Evolutionary conservation across 2,113 vertebrate genomes (phyloP), one percentile per base, ranked within the genome.

Genomic region (Himantopus leucocephalus): DNA sequence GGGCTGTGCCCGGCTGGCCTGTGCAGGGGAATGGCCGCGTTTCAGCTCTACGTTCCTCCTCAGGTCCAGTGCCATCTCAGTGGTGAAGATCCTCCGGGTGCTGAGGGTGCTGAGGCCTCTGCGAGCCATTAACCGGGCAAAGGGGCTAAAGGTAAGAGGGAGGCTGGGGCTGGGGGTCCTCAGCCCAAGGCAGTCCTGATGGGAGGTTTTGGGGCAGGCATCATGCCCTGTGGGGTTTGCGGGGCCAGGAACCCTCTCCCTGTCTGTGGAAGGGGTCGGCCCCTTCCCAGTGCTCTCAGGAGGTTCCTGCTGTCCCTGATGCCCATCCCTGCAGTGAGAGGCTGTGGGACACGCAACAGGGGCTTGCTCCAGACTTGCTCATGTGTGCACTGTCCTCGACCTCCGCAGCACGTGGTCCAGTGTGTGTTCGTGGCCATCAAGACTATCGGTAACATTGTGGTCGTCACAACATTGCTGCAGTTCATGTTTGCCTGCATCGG

Each of bases 401-500:
- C 41, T 87, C 88, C n/a, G 8, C 98, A 99, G 99, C 99, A 99
- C 3, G 99, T 99, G 92, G 99, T 99, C 72, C 99, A 99, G 95
- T 99, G 99, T 1, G 98, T 99, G 89, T 99, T 99, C 8, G 99
- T 99, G 92, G 99, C 99, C 95, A 99, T 99, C 96, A 99, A 99
- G 98, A 99, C 99, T 20, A 99, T 99, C 1, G 99, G 99, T 24
- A 99, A 99, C 97, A 99, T 99, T 1, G 99, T 99, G 67, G 97
- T 99, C 56, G 99, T 99, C 94, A 99, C 99, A 2, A 98, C 99
- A 3, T 94, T 99, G 96, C 97, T 99, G 80, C 99, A 99, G 97
- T 99, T 99, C 97, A 99, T 99, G 98, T 99, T 99, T 14, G 98
- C 99, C 94, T 99, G 99, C 96, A 99, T 99, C 0, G 99, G 99